A percentile compares a stretch with the other conserved stretches of the same genome.
Evolutionary conservation across 2,888 invertebrate species (phyloP).

Genomic region (Spialia ferax): DNA sequence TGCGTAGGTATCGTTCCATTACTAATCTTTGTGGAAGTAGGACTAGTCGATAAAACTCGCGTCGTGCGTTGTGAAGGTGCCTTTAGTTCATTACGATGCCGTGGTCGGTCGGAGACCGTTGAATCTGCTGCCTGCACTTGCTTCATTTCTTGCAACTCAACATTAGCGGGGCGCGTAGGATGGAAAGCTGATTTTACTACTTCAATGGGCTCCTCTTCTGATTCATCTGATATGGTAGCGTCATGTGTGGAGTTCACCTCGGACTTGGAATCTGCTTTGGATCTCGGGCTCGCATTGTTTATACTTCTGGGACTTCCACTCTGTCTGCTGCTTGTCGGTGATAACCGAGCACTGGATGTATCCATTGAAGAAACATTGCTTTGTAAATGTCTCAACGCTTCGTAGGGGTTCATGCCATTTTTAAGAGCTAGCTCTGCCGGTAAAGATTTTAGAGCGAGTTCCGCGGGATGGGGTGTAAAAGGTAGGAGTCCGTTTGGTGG

Average conservation of each 20-base stretch:
- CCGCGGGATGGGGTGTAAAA: constrained; percentile 84
- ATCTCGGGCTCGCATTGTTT: constrained; percentile 75
- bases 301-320: constrained; percentile 83
- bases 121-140: constrained; percentile 87
- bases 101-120: constrained; percentile 83
- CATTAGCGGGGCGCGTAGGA: constrained; percentile 88
- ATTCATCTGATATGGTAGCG: constrained; percentile 87
- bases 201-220: constrained; percentile 91
- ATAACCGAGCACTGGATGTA: constrained; percentile 79
- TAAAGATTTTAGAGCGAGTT: constrained; percentile 76
- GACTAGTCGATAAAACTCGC: constrained; percentile 73
- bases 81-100: constrained; percentile 85
- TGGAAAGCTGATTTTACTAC: constrained; percentile 92
- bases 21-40: constrained; percentile 87
- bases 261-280: constrained; percentile 85
- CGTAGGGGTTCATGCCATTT: constrained; percentile 87
- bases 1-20: constrained; percentile 84
- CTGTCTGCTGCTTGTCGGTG: constrained; percentile 85
- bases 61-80: constrained; percentile 86
- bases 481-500: constrained; percentile 85
- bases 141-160: constrained; percentile 84
- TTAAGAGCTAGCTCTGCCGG: constrained; percentile 82
- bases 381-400: constrained; percentile 80
- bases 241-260: constrained; percentile 89
- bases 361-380: constrained; percentile 79